Evolutionary conservation across 2,113 vertebrate species (phyloP).

Genomic region (Gallinago jamesoni): DNA sequence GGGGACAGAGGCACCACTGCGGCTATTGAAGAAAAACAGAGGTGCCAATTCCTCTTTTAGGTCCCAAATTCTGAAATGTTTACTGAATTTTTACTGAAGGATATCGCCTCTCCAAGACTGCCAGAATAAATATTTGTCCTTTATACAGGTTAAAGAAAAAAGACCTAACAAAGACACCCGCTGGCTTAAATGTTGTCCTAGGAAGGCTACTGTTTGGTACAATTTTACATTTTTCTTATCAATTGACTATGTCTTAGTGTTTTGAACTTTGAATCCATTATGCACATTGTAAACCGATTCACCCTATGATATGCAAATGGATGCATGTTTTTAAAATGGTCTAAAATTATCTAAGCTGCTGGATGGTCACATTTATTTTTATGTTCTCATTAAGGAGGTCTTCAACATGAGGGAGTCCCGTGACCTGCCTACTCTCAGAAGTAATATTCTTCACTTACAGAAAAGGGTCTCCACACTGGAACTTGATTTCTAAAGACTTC

Average conservation of each 20-base stretch:
- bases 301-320: neutral
- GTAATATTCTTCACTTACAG: neutral
- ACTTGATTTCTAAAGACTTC: neutral
- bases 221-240: neutral
- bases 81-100: neutral
- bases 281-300: neutral
- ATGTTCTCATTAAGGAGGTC: neutral
- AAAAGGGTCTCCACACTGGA: neutral
- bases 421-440: neutral
- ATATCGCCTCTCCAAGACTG: neutral
- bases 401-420: neutral
- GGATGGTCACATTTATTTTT: neutral
- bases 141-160: neutral
- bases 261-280: neutral
- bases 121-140: neutral
- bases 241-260: neutral
- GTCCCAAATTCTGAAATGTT: neutral
- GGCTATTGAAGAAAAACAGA: neutral
- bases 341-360: neutral
- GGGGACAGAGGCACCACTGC: neutral
- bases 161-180: neutral
- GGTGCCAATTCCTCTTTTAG: neutral
- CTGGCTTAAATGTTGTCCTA: neutral
- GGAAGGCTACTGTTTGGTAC: neutral
- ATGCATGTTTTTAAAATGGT: neutral